Evolutionary conservation across 2,888 invertebrate species (phyloP).

Genomic region (Gymnocheta viridis): DNA sequence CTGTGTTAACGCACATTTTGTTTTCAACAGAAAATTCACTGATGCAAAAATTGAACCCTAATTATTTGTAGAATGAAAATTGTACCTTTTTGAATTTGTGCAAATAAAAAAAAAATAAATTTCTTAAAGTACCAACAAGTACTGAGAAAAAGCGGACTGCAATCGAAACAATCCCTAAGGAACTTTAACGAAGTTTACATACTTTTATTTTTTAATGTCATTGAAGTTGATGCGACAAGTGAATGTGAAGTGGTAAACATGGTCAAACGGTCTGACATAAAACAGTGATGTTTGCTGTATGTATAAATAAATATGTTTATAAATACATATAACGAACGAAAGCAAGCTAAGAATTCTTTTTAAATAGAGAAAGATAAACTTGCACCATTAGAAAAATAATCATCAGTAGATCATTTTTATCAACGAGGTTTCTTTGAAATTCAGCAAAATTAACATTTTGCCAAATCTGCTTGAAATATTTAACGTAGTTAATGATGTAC

Average conservation of each 20-base stretch:
- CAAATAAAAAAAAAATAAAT: conserved; percentile 27
- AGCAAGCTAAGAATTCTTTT: not conserved
- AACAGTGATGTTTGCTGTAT: conserved; percentile 5
- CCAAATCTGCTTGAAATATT: no score
- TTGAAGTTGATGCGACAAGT: conserved; percentile 69
- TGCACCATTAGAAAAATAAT: not conserved
- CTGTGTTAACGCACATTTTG: not conserved
- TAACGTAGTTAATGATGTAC: no score
- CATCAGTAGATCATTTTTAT: no score
- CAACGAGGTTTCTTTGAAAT: not conserved
- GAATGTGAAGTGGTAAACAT: conserved; percentile 51
- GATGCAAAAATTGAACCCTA: conserved; percentile 69
- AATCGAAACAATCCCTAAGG: conserved; percentile 62
- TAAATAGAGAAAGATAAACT: not conserved
- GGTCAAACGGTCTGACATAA: conserved; percentile 25
- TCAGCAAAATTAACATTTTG: no score
- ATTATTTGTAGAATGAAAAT: conserved; percentile 68
- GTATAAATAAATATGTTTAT: not conserved
- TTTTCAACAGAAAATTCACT: conserved; percentile 59
- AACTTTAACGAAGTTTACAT: conserved; percentile 70
- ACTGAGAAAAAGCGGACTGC: conserved; percentile 28
- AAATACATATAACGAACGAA: not conserved
- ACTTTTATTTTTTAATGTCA: conserved; percentile 65
- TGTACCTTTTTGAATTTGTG: conserved; percentile 47
- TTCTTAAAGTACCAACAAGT: conserved; percentile 13